A percentile compares a stretch with the other conserved stretches of the same genome.
Conservation (phyloP, 2,888 invertebrate species). For the Malthinus seriepunctatus region DNA sequence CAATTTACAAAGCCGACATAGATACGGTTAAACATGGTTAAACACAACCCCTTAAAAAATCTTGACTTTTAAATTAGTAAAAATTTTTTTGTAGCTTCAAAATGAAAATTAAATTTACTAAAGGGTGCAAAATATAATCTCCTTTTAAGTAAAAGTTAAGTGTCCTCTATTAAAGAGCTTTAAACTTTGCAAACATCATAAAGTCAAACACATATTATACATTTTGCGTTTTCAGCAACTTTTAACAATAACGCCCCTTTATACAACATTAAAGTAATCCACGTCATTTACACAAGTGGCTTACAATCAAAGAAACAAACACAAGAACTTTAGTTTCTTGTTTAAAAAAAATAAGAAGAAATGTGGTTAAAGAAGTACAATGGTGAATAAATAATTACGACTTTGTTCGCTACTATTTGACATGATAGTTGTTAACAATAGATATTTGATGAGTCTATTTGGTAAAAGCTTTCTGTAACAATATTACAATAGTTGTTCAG, state of each 20-base stretch:
- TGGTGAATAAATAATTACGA: conserved; percentile 25
- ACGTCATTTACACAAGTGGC: conserved; percentile 21
- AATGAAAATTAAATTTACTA: conserved; percentile 29
- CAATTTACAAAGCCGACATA: too few relatives aligned
- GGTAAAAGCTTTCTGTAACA: conserved; percentile 25
- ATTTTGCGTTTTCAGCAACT: conserved; percentile 31
- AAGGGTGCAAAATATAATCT: conserved; percentile 32
- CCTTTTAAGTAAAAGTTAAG: conserved; percentile 31
- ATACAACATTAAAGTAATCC: conserved; percentile 18
- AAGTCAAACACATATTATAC: conserved; percentile 29
- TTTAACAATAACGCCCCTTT: conserved; percentile 25
- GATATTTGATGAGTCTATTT: conserved; percentile 34
- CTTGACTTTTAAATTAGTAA: too few relatives aligned
- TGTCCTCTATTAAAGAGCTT: conserved; percentile 32
- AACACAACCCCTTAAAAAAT: too few relatives aligned
- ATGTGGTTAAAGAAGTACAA: conserved; percentile 35
- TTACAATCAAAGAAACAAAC: conserved; percentile 13
- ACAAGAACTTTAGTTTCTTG: conserved; percentile 14
- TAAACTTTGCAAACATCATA: conserved; percentile 33
- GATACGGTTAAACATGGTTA: too few relatives aligned
- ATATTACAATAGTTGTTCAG: conserved; percentile 15
- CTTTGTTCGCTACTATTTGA: conserved; percentile 37
- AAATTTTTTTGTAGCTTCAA: too few relatives aligned
- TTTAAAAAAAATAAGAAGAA: conserved; percentile 10
- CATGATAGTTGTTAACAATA: conserved; percentile 40